A percentile compares a stretch with the other conserved stretches of the same genome.
Evolutionary conservation across 2,797 vertebrate genomes (phyloP).

Genomic region (Salarias fasciatus): DNA sequence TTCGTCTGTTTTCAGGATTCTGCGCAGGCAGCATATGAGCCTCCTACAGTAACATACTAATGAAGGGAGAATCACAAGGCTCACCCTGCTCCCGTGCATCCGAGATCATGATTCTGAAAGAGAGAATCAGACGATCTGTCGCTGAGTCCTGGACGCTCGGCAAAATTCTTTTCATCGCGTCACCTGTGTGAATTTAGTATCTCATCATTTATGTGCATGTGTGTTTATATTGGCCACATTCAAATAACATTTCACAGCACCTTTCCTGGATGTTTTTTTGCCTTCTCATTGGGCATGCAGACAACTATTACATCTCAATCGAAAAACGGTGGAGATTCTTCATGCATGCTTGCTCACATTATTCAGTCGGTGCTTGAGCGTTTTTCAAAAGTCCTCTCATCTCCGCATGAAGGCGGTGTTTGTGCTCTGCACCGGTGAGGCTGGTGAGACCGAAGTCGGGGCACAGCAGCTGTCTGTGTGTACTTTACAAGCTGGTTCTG

Average conservation of each 20-base stretch:
- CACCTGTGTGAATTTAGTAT: conserved; percentile 9
- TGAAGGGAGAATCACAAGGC: conserved; percentile 21
- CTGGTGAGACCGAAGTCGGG: conserved; percentile 63
- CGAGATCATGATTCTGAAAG: conserved; percentile 54
- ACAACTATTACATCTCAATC: neutral
- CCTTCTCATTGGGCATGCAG: too few species aligned
- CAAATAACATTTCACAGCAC: neutral
- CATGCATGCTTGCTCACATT: conserved; percentile 19
- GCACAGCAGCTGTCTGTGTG: conserved; percentile 78
- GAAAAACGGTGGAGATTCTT: conserved; percentile 12
- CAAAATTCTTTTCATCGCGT: conserved; percentile 38
- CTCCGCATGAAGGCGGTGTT: conserved; percentile 36
- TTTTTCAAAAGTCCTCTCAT: conserved; percentile 28
- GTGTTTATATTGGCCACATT: conserved; percentile 11
- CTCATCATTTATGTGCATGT: conserved; percentile 9
- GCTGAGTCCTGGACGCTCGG: conserved; percentile 60
- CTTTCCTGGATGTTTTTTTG: too few species aligned
- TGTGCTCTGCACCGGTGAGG: conserved; percentile 42
- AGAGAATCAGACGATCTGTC: conserved; percentile 56
- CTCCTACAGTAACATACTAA: conserved; percentile 32
- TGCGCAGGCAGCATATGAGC: conserved; percentile 44
- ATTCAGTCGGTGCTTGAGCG: conserved; percentile 39
- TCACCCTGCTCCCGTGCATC: conserved; percentile 28
- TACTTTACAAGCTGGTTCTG: conserved; percentile 74
- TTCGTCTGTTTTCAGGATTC: conserved; percentile 54